A percentile compares a stretch with the other conserved stretches of the same genome.
Evolutionary conservation across 2,113 vertebrate genomes (phyloP).

Genomic region (Panthera leo): DNA sequence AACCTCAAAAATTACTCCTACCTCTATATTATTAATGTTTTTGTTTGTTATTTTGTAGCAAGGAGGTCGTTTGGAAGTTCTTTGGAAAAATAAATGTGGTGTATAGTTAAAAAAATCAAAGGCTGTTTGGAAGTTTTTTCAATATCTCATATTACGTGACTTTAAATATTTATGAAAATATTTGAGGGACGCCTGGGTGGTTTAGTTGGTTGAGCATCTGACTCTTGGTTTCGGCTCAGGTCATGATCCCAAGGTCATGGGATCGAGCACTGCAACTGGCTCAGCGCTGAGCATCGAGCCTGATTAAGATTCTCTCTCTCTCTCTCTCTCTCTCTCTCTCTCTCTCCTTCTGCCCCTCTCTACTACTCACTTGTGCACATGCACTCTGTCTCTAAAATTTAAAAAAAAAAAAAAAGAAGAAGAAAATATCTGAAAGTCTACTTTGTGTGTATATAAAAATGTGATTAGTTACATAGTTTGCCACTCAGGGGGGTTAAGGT

Average conservation of each 20-base stretch:
- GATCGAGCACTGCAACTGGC: too few relatives aligned
- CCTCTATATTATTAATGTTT: not conserved
- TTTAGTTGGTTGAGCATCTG: too few relatives aligned
- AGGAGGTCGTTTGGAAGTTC: not conserved
- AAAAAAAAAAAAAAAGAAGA: too few relatives aligned
- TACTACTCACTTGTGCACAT: too few relatives aligned
- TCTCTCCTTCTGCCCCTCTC: too few relatives aligned
- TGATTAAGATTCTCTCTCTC: too few relatives aligned
- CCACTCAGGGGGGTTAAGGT: accelerated
- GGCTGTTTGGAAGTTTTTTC: not conserved
- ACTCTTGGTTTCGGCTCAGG: too few relatives aligned
- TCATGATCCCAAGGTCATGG: too few relatives aligned
- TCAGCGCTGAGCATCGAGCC: too few relatives aligned
- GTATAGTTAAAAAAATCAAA: not conserved
- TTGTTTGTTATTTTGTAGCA: not conserved
- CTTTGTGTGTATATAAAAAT: not conserved
- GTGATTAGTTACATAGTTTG: not conserved
- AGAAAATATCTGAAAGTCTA: not conserved
- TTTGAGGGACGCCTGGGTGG: not conserved
- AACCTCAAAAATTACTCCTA: not conserved
- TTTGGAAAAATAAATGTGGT: conserved; percentile 1
- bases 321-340: too few relatives aligned
- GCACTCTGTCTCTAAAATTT: too few relatives aligned
- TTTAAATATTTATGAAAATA: not conserved
- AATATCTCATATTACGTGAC: not conserved